phyloP scores from a whole-genome alignment of 2,113 vertebrate genomes.

The Eleginops maclovinus region DNA sequence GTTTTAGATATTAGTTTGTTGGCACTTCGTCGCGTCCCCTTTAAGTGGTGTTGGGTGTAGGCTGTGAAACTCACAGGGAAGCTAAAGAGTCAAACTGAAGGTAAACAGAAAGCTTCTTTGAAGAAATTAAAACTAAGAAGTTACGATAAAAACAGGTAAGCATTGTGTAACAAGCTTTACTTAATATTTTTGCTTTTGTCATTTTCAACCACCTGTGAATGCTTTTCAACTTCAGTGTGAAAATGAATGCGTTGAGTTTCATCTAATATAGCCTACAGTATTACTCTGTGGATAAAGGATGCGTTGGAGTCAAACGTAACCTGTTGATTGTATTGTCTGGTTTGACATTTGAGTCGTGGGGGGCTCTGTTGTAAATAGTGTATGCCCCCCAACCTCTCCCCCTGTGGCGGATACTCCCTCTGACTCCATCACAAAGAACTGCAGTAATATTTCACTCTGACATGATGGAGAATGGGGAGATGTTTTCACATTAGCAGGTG shows the following conservation, averaged over 20 bases:
- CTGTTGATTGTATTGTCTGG: slow-evolving; percentile 9
- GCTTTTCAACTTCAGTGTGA: slow-evolving; percentile 24
- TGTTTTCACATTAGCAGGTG: slow-evolving; percentile 27
- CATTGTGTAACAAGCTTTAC: neutral
- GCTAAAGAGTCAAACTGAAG: slow-evolving; percentile 63
- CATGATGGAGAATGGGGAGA: neutral
- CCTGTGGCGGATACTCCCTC: neutral
- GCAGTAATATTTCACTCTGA: neutral
- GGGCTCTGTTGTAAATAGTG: neutral
- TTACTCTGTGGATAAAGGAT: no score
- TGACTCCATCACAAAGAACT: neutral
- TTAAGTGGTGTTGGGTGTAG: slow-evolving; percentile 82
- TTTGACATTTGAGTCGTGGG: neutral
- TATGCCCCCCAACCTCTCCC: neutral
- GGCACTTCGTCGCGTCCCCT: slow-evolving; percentile 66
- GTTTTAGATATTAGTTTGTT: neutral
- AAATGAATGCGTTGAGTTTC: no score
- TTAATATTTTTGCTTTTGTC: neutral
- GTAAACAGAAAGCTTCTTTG: slow-evolving; percentile 57
- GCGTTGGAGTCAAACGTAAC: neutral
- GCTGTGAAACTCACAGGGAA: slow-evolving; percentile 66
- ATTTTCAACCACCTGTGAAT: neutral
- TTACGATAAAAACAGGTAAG: slow-evolving; percentile 37
- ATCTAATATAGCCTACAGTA: no score
- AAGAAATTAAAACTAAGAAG: slow-evolving; percentile 19